Conservation (phyloP, 2,888 invertebrate species). For the Idaea dimidiata region DNA sequence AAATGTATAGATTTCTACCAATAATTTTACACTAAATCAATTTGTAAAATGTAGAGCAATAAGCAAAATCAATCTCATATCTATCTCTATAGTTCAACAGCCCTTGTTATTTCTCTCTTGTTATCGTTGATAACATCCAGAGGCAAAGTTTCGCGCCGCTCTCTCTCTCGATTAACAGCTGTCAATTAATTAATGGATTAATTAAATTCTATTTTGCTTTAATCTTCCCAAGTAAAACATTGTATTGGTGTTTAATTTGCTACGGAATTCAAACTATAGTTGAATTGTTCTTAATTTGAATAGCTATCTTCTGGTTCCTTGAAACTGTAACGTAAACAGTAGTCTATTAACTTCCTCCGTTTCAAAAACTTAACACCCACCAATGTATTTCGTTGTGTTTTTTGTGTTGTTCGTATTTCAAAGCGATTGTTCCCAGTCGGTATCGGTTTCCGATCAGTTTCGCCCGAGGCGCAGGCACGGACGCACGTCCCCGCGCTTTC, state of each 20-base stretch:
- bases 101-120: not conserved
- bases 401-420: conserved; percentile 28
- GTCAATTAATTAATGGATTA: not conserved
- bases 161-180: not conserved
- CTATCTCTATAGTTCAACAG: not conserved
- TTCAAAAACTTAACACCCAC: conserved; percentile 14
- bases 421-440: conserved; percentile 39
- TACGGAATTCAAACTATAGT: not conserved
- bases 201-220: not conserved
- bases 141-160: not conserved
- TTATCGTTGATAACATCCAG: not conserved
- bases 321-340: not conserved
- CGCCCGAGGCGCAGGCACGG: conserved; percentile 50
- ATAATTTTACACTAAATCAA: not conserved
- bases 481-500: conserved; percentile 50
- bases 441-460: conserved; percentile 68
- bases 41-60: not conserved
- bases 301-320: too few species aligned
- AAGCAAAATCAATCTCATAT: not conserved
- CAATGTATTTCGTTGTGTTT: conserved; percentile 2
- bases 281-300: not conserved
- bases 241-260: not conserved
- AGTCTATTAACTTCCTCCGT: conserved; percentile 3
- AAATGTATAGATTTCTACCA: too few species aligned
- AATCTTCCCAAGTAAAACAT: not conserved